Evolutionary conservation across 2,113 vertebrate genomes (phyloP), one percentile per base, ranked within the genome.

Genomic region (Limnothrissa miodon): DNA sequence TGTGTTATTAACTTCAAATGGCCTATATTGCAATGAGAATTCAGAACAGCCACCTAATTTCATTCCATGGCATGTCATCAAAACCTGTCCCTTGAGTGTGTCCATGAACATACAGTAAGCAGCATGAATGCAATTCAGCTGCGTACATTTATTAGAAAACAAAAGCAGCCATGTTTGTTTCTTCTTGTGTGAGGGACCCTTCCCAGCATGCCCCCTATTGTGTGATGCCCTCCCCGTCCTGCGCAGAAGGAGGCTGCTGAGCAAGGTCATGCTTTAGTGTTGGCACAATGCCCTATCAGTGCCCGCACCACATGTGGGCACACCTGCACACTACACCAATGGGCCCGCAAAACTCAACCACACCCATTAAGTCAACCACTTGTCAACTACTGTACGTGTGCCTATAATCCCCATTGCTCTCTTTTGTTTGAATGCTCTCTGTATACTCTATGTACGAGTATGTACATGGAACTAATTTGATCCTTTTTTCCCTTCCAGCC

Each of bases 401-500:
- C 29, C 17, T 80, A 17, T 19, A 2, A 33, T 15, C 1, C 11
- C 46, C 10, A 48, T 48, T 2, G 4, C 5, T 5, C 4, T 56
- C 23, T 1, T 56, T 56, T 56, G 0, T 17, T 74, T 74, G 36
- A 74, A 36, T 51, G 44, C 83, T 74, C 44, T 56, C 4, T 74
- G 17, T 17, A 36, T 42, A 6, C 2, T 42, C 29, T 74, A 19
- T 17, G 4, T 21, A n/a, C n/a, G n/a, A n/a, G n/a, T n/a, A n/a
- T n/a, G n/a, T n/a, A n/a, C 10, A 39, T 36, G 66, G 36, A 3
- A 74, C 33, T 33, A 39, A 17, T 70, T 29, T 53, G 39, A 45
- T 83, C 53, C 79, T 78, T 33, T 81, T 15, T 84, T 81, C 45
- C 45, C 84, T 62, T 79, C 70, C 84, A 89, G 88, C 88, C 82